Evolutionary conservation across 1,140 invertebrate genomes (phyloP).

Genomic region (Drosophila navojoa): DNA sequence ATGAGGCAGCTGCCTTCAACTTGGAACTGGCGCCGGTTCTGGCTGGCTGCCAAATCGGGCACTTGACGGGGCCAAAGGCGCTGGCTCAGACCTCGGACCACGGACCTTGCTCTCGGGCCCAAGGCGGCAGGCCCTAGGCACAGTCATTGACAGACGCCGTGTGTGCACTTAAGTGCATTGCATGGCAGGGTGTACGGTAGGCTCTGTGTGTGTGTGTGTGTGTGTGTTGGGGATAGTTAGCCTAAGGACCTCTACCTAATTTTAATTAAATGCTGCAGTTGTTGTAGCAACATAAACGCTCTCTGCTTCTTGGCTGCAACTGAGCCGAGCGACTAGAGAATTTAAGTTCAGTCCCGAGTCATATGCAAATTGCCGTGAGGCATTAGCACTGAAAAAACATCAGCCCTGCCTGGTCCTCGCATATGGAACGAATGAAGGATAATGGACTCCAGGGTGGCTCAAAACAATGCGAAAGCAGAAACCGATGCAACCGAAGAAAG

Average conservation of each 20-base stretch:
- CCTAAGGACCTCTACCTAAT: constrained; percentile 47
- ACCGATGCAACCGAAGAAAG: constrained; percentile 11
- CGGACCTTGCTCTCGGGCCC: constrained; percentile 27
- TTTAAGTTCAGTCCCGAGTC: background rate
- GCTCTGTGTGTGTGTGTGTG: background rate
- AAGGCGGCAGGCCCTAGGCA: constrained; percentile 24
- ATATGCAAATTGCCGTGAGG: constrained; percentile 21
- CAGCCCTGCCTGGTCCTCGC: constrained; percentile 21
- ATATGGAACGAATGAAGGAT: constrained; percentile 67
- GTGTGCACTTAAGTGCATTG: constrained; percentile 44
- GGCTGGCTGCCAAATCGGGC: constrained; percentile 67
- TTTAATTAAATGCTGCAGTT: constrained; percentile 64
- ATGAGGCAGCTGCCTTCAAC: constrained; percentile 51
- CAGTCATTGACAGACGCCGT: constrained; percentile 41
- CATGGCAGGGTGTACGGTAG: background rate
- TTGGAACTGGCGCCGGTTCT: constrained; percentile 30
- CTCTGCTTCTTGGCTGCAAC: background rate
- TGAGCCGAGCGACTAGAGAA: constrained; percentile 8
- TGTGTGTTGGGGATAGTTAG: background rate
- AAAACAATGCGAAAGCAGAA: constrained; percentile 58
- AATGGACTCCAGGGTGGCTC: constrained; percentile 57
- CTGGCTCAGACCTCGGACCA: constrained; percentile 28
- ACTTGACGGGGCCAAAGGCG: constrained; percentile 60
- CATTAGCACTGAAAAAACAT: background rate
- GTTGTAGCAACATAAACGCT: constrained; percentile 18